Evolutionary conservation across 2,888 invertebrate species (phyloP).

Genomic region (Drosophila pullipes): DNA sequence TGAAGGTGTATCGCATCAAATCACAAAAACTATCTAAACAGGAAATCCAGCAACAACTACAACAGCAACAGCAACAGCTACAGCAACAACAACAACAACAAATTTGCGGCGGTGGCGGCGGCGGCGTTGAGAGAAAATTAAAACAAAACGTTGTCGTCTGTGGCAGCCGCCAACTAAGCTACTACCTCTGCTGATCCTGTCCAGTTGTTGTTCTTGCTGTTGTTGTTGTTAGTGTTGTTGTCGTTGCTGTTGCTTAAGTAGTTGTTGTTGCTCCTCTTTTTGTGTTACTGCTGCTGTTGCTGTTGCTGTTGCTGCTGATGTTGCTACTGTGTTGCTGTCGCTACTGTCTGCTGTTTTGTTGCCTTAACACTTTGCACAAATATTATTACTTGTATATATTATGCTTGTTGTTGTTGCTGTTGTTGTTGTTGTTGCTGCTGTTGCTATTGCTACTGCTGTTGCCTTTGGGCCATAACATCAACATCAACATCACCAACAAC

Average conservation of each 20-base stretch:
- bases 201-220: conserved; percentile 26
- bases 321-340: conserved; percentile 34
- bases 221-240: conserved; percentile 15
- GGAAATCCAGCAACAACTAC: conserved; percentile 69
- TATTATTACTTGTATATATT: conserved; percentile 71
- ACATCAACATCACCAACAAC: conserved; percentile 24
- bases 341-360: conserved; percentile 73
- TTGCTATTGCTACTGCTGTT: conserved; percentile 29
- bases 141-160: conserved; percentile 78
- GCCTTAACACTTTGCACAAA: conserved; percentile 81
- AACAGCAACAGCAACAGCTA: conserved; percentile 14
- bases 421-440: conserved; percentile 30
- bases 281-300: conserved; percentile 17
- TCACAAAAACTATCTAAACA: conserved; percentile 78
- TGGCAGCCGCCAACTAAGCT: conserved; percentile 48
- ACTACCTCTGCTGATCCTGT: conserved; percentile 60
- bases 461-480: conserved; percentile 46
- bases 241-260: conserved; percentile 6
- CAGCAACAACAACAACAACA: conserved; percentile 19
- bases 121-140: conserved; percentile 72
- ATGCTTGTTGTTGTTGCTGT: conserved; percentile 36
- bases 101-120: conserved; percentile 49
- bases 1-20: conserved; percentile 76
- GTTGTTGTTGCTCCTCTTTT: conserved; percentile 41
- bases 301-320: conserved; percentile 23